phyloP scores from a whole-genome alignment of 2,888 invertebrate species.

The Lasius platythorax region DNA sequence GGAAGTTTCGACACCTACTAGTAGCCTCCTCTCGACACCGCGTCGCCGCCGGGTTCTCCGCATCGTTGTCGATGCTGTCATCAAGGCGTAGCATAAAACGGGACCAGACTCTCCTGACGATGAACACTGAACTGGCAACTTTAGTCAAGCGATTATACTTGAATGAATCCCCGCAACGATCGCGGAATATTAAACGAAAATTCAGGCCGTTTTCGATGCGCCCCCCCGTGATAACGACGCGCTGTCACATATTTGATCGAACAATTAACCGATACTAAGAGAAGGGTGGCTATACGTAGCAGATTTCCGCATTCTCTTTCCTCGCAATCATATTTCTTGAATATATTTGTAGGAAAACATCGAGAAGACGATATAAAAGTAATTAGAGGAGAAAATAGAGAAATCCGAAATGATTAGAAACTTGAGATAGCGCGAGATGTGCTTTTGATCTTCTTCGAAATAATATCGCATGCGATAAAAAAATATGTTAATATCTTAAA shows the following conservation, averaged over 20 bases:
- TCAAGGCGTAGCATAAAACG: constrained; percentile 48
- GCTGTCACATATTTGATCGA: neutral
- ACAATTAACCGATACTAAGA: neutral
- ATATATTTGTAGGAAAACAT: neutral
- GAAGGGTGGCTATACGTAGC: neutral
- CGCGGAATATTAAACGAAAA: constrained; percentile 13
- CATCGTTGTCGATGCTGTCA: constrained; percentile 58
- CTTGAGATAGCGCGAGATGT: neutral
- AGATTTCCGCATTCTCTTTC: neutral
- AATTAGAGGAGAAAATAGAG: neutral
- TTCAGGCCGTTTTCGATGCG: neutral
- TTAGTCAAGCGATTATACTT: constrained; percentile 20
- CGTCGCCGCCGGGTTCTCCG: neutral
- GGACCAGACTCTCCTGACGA: constrained; percentile 36
- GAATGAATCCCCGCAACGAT: constrained; percentile 7
- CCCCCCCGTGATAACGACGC: neutral
- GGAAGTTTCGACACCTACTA: constrained; percentile 16
- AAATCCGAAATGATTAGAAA: neutral
- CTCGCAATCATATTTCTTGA: neutral
- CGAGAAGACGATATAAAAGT: neutral
- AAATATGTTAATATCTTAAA: neutral
- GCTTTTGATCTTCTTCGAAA: neutral
- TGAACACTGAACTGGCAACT: constrained; percentile 61
- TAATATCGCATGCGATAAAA: neutral
- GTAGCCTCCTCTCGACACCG: constrained; percentile 15